A percentile compares a stretch with the other conserved stretches of the same genome.
phyloP scores from a whole-genome alignment of 2,113 vertebrate genomes.

The Mustela nigripes region DNA sequence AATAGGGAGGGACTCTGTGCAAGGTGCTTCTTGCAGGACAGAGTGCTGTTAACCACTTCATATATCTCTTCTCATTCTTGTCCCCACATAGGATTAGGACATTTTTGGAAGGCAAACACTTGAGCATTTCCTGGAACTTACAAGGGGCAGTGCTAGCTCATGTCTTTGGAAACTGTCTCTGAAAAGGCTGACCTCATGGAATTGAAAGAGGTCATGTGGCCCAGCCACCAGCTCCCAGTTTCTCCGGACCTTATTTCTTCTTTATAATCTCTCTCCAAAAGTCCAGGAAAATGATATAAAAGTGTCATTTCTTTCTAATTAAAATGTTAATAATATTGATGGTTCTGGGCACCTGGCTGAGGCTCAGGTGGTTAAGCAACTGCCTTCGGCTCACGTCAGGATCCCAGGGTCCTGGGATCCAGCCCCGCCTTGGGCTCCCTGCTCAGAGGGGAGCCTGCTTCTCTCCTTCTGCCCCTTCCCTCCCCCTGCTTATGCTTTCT shows the following conservation, averaged over 20 bases:
- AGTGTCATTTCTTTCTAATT: not conserved
- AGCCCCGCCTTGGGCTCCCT: not conserved
- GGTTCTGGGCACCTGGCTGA: not conserved
- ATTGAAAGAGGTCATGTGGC: not conserved
- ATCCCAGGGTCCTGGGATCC: not conserved
- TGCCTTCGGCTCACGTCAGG: not conserved
- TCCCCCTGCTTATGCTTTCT: not conserved
- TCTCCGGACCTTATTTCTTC: not conserved
- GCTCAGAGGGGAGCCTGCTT: not conserved
- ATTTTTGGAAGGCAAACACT: not conserved
- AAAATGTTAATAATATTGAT: not conserved
- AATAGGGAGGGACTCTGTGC: not conserved
- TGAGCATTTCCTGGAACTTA: not conserved
- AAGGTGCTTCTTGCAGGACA: not conserved
- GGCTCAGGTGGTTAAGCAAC: not conserved
- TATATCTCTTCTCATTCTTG: not conserved
- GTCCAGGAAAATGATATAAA: not conserved
- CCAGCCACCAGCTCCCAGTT: not conserved
- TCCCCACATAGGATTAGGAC: not conserved
- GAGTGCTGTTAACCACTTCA: not conserved
- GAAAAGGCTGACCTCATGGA: not conserved
- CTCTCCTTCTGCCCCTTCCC: not conserved
- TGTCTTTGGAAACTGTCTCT: not conserved
- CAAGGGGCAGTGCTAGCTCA: not conserved
- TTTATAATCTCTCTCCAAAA: not conserved